Percentiles rank a stretch among this genome's conserved stretches.
phyloP scores from a whole-genome alignment of 2,113 vertebrate genomes.

The Ctenomys sociabilis region DNA sequence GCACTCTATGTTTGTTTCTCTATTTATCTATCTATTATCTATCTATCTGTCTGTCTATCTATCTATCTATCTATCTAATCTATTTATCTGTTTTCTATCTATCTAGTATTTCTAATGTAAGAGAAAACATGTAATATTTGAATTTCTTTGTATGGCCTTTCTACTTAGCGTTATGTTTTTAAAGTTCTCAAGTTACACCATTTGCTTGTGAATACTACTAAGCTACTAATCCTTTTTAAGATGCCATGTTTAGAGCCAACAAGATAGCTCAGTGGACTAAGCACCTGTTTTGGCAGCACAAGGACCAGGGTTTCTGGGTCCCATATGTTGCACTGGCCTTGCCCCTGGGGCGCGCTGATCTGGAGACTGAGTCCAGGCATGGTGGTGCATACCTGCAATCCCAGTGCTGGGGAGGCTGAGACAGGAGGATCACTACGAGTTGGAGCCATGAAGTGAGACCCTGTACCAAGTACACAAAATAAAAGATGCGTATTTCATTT shows the following conservation, averaged over 20 bases:
- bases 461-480: too few species aligned
- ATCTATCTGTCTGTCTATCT: not conserved
- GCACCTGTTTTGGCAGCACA: too few species aligned
- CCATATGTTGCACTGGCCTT: too few species aligned
- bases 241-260: not conserved
- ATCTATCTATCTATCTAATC: not conserved
- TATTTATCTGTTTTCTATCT: not conserved
- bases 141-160: not conserved
- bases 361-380: too few species aligned
- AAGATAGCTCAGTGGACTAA: too few species aligned
- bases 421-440: too few species aligned
- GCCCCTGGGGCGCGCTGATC: too few species aligned
- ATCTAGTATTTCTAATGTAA: not conserved
- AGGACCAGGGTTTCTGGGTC: too few species aligned
- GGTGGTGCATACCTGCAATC: too few species aligned
- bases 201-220: not conserved
- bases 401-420: too few species aligned
- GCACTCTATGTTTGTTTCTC: not conserved
- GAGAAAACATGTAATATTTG: not conserved
- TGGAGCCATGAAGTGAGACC: too few species aligned
- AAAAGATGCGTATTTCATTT: not conserved
- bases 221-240: not conserved
- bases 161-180: not conserved
- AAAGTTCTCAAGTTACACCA: not conserved
- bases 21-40: not conserved